phyloP scores from a whole-genome alignment of 2,113 vertebrate genomes.

The Xenopus borealis region DNA sequence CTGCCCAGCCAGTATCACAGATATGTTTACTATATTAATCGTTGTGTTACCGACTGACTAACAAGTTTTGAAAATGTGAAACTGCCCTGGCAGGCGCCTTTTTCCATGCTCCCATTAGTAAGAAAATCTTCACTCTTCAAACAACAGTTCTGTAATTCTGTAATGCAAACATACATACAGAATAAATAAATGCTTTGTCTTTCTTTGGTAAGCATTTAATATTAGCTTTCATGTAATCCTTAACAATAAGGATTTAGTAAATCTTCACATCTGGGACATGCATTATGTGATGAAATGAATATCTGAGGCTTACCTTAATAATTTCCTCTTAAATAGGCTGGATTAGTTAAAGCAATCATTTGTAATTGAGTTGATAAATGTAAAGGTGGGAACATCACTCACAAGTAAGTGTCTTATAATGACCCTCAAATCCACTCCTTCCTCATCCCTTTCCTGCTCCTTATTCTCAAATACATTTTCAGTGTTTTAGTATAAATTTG shows the following conservation, averaged over 20 bases:
- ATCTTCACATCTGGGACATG: slow-evolving; percentile 48
- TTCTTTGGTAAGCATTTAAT: neutral
- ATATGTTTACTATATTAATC: too few relatives aligned
- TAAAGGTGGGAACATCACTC: slow-evolving; percentile 46
- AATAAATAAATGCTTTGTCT: neutral
- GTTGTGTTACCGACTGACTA: too few relatives aligned
- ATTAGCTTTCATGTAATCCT: slow-evolving; percentile 33
- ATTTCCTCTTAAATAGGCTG: slow-evolving; percentile 44
- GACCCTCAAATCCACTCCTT: slow-evolving; percentile 20
- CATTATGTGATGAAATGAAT: slow-evolving; percentile 52
- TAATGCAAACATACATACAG: neutral
- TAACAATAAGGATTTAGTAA: slow-evolving; percentile 47
- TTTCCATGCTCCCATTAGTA: neutral
- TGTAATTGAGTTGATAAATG: slow-evolving; percentile 61
- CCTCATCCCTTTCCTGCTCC: slow-evolving; percentile 23
- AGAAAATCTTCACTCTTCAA: neutral
- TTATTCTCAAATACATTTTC: too few relatives aligned
- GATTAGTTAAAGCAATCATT: slow-evolving; percentile 55
- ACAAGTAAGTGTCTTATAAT: slow-evolving; percentile 53
- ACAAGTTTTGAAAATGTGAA: too few relatives aligned
- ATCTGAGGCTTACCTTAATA: slow-evolving; percentile 45
- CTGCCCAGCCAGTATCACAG: too few relatives aligned
- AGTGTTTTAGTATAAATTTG: neutral
- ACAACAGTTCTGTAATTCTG: neutral
- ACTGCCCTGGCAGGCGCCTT: too few relatives aligned